phyloP scores from a whole-genome alignment of 2,888 invertebrate genomes.

The Chouioia cunea region DNA sequence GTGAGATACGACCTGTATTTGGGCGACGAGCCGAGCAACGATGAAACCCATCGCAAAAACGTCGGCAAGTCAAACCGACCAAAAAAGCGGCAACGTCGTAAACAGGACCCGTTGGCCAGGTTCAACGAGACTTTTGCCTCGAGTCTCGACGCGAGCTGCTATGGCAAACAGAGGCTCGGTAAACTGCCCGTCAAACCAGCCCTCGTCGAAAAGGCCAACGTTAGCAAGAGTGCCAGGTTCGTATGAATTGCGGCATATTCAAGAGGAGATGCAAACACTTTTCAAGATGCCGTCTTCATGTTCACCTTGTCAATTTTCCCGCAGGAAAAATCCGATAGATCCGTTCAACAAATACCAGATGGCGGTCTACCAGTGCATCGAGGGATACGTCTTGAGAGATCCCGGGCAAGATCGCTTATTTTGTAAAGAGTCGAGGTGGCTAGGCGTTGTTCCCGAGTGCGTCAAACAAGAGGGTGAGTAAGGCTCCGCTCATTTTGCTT shows the following conservation, averaged over 20 bases:
- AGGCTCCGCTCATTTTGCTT: neutral
- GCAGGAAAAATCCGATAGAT: constrained; percentile 33
- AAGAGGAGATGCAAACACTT: too few relatives aligned
- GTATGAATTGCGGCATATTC: too few relatives aligned
- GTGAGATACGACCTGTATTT: constrained; percentile 53
- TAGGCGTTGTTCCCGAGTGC: constrained; percentile 71
- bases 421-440: constrained; percentile 71
- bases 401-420: constrained; percentile 69
- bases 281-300: neutral
- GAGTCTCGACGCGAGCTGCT: constrained; percentile 48
- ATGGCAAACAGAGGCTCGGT: constrained; percentile 41
- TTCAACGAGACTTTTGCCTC: constrained; percentile 60
- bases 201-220: constrained; percentile 55
- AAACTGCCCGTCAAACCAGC: constrained; percentile 58
- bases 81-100: constrained; percentile 51
- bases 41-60: constrained; percentile 47
- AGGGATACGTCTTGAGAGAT: constrained; percentile 69
- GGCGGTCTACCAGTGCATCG: constrained; percentile 71
- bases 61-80: constrained; percentile 11
- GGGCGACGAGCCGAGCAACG: constrained; percentile 51
- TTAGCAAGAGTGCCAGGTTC: constrained; percentile 59
- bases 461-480: constrained; percentile 43
- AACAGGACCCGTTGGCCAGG: constrained; percentile 48
- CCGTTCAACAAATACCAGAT: constrained; percentile 59
- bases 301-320: neutral